Conservation (phyloP, 2,888 invertebrate species). For the Agriopis aurantiaria region DNA sequence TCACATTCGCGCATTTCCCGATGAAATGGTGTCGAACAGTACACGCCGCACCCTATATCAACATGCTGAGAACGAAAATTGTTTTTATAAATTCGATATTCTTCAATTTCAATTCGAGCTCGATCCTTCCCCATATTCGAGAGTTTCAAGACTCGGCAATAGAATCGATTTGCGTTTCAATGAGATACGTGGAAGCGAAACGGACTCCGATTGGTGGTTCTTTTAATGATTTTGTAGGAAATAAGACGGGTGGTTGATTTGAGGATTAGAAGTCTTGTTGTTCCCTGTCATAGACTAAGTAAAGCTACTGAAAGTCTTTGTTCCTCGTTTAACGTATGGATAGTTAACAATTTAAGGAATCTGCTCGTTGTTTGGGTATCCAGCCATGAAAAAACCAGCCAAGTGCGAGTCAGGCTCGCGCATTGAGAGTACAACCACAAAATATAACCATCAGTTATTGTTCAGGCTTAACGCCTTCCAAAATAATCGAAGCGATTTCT, state of each 20-base stretch:
- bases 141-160: conserved; percentile 38
- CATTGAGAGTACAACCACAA: too few relatives aligned
- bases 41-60: conserved; percentile 68
- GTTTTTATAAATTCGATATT: conserved; percentile 84
- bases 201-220: conserved; percentile 54
- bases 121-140: conserved; percentile 74
- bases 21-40: conserved; percentile 74
- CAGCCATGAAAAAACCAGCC: too few relatives aligned
- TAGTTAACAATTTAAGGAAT: too few relatives aligned
- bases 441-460: too few relatives aligned
- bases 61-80: conserved; percentile 76
- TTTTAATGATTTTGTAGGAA: conserved; percentile 65
- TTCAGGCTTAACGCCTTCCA: too few relatives aligned
- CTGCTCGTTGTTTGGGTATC: too few relatives aligned
- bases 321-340: conserved; percentile 4
- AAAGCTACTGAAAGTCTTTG: too few relatives aligned
- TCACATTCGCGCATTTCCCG: conserved; percentile 68
- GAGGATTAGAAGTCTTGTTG: conserved; percentile 15
- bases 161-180: conserved; percentile 77
- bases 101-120: conserved; percentile 79
- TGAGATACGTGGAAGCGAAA: conserved; percentile 49
- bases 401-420: too few relatives aligned
- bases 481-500: too few relatives aligned
- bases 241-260: conserved; percentile 47
- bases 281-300: background rate